Conservation (phyloP, 2,888 invertebrate species). For the Lasioglossum lativentre region DNA sequence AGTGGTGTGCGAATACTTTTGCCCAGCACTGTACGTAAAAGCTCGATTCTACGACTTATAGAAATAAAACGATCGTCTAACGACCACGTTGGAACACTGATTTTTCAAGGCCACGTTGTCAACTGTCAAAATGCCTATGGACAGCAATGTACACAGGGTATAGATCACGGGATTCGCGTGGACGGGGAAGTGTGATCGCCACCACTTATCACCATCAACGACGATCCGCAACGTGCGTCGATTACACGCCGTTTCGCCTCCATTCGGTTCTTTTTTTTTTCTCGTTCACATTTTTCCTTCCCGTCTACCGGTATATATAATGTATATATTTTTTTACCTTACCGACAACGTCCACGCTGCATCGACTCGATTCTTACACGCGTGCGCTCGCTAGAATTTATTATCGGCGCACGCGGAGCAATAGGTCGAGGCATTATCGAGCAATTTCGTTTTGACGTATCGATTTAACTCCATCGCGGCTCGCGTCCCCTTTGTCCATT, state of each 20-base stretch:
- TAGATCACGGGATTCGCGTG: conserved; percentile 27
- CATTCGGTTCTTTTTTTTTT: neutral
- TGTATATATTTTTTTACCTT: neutral
- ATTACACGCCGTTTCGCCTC: conserved; percentile 35
- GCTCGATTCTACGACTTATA: neutral
- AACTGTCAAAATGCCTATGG: neutral
- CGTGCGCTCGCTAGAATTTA: conserved; percentile 37
- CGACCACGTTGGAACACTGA: neutral
- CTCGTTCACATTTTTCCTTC: neutral
- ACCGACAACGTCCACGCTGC: neutral
- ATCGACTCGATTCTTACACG: conserved; percentile 31
- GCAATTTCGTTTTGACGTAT: conserved; percentile 56
- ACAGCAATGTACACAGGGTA: neutral
- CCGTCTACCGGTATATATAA: neutral
- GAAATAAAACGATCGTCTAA: neutral
- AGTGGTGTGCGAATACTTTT: neutral
- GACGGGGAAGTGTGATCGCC: conserved; percentile 32
- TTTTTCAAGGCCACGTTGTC: neutral
- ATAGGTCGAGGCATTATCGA: conserved; percentile 52
- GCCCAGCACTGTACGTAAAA: too few species aligned
- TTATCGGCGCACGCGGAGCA: conserved; percentile 34
- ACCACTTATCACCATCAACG: conserved; percentile 48
- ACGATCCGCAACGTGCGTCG: conserved; percentile 43
- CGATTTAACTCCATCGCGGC: conserved; percentile 42
- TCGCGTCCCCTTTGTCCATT: conserved; percentile 38